These are phyloP conservation scores for Cheilosia urbana DNA, from an alignment of 2,888 invertebrate genomes.

Conservation along the genomic window DNA sequence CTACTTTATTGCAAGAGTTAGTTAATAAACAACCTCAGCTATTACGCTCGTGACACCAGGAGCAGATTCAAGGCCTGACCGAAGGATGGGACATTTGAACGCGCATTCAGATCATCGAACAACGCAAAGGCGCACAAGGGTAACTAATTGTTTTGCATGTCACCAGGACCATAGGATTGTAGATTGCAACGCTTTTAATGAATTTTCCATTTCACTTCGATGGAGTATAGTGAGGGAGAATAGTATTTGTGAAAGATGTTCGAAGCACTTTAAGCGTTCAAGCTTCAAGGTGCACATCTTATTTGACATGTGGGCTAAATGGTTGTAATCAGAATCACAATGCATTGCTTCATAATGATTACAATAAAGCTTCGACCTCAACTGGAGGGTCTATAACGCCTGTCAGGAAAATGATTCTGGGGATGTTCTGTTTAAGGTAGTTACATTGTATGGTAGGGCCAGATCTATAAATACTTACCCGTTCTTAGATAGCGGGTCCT, in stretches of 20 bases:
- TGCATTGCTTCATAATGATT: background rate
- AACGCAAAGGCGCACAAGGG: no score
- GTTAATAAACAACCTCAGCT: no score
- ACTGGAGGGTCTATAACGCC: background rate
- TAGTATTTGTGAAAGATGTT: background rate
- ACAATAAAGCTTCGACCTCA: background rate
- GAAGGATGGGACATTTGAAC: no score
- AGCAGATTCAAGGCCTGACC: no score
- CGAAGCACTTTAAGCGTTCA: slow-evolving; percentile 1
- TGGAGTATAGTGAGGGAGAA: background rate
- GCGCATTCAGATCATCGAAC: no score
- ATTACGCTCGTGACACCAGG: no score
- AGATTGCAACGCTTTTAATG: background rate
- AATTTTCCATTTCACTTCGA: background rate
- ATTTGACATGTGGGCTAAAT: background rate
- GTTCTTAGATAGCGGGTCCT: slow-evolving; percentile 31
- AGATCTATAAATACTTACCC: slow-evolving; percentile 6
- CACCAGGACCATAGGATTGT: background rate
- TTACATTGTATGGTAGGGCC: no score
- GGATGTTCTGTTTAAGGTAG: no score
- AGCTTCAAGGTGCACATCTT: slow-evolving; percentile 2
- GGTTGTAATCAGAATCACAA: background rate
- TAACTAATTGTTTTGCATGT: background rate
- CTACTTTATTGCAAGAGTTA: no score
- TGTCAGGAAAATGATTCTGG: background rate